phyloP scores from a whole-genome alignment of 2,113 vertebrate genomes.

The Pseudolaguvia tuberculata region DNA sequence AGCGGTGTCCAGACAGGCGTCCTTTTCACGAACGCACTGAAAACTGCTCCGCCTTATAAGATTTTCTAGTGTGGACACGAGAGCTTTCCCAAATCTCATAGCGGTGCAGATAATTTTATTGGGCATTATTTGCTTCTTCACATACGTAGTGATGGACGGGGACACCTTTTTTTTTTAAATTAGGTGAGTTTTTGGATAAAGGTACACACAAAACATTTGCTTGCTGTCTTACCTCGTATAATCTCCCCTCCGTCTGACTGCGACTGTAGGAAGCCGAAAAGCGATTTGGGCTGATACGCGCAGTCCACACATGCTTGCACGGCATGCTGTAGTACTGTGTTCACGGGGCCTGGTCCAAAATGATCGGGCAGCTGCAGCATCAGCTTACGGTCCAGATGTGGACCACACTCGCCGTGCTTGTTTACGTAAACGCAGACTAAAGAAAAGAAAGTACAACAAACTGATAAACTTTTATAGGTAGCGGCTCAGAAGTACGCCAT shows the following conservation, averaged over 20 bases:
- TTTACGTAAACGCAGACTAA: conserved; percentile 96
- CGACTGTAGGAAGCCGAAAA: conserved; percentile 87
- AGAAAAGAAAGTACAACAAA: not conserved
- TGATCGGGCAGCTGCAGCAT: conserved; percentile 91
- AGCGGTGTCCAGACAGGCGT: conserved; percentile 53
- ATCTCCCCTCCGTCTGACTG: conserved; percentile 89
- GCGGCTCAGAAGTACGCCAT: not conserved
- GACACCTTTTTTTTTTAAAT: no score
- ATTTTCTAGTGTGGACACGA: not conserved
- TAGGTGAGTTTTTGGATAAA: not conserved
- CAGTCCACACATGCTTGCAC: conserved; percentile 95
- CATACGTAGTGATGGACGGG: not conserved
- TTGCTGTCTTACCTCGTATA: conserved; percentile 77
- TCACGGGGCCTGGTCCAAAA: conserved; percentile 92
- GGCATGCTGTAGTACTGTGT: conserved; percentile 84
- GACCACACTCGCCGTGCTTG: conserved; percentile 86
- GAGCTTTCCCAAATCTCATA: conserved; percentile 14
- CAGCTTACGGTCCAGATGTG: conserved; percentile 84
- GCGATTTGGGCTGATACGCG: conserved; percentile 79
- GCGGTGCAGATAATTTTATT: not conserved
- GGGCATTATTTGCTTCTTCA: not conserved
- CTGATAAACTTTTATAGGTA: no score
- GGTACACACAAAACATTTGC: not conserved
- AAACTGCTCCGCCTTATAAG: conserved; percentile 8
- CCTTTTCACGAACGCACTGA: conserved; percentile 28